These are phyloP conservation scores for Fringilla coelebs DNA, from an alignment of 2,797 vertebrate genomes.

Conservation along the genomic window DNA sequence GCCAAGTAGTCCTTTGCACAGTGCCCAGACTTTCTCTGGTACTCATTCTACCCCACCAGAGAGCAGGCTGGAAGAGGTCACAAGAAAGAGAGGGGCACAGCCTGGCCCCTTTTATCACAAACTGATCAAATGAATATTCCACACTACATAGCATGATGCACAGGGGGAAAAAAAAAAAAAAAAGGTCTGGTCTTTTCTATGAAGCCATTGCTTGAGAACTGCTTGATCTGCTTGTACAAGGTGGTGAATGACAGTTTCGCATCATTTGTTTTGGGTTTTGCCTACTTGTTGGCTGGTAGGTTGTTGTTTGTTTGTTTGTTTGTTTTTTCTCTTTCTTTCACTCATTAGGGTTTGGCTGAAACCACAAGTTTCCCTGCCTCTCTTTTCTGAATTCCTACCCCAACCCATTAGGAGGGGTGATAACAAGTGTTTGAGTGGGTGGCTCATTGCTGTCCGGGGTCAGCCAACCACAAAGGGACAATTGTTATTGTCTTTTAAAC, in stretches of 20 bases:
- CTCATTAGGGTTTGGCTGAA: background rate
- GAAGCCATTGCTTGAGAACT: background rate
- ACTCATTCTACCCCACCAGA: background rate
- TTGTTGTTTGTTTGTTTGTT: background rate
- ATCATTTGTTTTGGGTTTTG: background rate
- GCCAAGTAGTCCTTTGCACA: background rate
- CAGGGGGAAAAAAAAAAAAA: background rate
- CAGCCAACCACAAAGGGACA: background rate
- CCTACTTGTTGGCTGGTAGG: background rate
- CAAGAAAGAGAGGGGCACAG: background rate
- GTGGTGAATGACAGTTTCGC: background rate
- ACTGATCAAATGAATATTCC: background rate
- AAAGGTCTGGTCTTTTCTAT: background rate
- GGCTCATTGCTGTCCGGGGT: background rate
- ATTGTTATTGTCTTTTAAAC: background rate
- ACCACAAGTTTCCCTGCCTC: background rate
- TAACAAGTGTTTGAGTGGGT: background rate
- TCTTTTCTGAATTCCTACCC: background rate
- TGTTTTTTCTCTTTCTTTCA: background rate
- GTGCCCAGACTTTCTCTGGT: background rate
- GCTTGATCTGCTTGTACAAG: background rate
- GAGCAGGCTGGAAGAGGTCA: background rate
- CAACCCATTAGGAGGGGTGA: fast-evolving
- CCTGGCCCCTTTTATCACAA: background rate
- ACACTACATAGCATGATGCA: background rate